Evolutionary conservation across 2,888 invertebrate species (phyloP).

Genomic region (Trypoxylon attenuatum): DNA sequence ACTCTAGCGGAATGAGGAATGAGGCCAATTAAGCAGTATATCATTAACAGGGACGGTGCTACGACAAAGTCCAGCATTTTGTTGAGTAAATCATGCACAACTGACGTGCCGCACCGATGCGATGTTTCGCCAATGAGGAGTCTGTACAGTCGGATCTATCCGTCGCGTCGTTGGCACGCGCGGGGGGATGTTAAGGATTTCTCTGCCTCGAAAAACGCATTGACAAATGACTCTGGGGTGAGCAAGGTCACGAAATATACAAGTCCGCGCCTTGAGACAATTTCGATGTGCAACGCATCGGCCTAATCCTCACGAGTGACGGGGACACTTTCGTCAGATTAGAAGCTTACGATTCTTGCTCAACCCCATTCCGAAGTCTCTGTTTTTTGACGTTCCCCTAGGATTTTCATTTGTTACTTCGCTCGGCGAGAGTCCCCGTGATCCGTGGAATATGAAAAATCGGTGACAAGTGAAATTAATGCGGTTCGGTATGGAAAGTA

Average conservation of each 20-base stretch:
- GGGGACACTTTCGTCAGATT: neutral
- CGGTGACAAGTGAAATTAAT: neutral
- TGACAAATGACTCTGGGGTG: neutral
- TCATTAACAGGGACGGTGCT: slow-evolving; percentile 66
- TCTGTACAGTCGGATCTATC: slow-evolving; percentile 1
- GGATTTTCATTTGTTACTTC: neutral
- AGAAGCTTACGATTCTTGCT: neutral
- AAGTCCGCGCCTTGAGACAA: neutral
- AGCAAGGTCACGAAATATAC: neutral
- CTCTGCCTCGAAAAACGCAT: neutral
- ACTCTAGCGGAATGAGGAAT: slow-evolving; percentile 65
- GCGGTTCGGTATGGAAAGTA: slow-evolving; percentile 22
- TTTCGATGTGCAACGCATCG: neutral
- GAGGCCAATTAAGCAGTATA: slow-evolving; percentile 72
- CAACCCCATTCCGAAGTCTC: neutral
- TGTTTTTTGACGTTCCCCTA: neutral
- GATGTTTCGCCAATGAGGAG: slow-evolving; percentile 5
- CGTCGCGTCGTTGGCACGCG: slow-evolving; percentile 21
- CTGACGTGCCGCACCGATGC: slow-evolving; percentile 34
- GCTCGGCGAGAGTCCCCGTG: neutral
- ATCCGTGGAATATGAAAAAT: neutral
- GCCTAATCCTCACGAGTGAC: neutral
- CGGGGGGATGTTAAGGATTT: neutral
- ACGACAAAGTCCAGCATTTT: slow-evolving; percentile 67
- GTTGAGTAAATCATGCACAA: slow-evolving; percentile 64